Evolutionary conservation across 2,113 vertebrate species (phyloP).

Genomic region (Gallinago paraguaiae): DNA sequence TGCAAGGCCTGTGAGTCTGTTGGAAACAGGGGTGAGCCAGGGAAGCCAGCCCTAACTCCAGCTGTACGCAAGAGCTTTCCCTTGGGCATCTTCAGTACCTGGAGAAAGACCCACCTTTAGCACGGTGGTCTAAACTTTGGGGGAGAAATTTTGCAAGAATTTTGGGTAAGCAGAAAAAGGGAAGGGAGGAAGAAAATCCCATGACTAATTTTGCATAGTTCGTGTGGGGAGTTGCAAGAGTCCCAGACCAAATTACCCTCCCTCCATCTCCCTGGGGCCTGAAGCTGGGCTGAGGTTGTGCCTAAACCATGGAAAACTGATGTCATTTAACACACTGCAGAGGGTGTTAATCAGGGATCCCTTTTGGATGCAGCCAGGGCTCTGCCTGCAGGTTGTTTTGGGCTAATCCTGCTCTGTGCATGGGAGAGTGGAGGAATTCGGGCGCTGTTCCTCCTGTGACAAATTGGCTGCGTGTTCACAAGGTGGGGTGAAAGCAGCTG

Average conservation of each 20-base stretch:
- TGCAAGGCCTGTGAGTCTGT: background rate
- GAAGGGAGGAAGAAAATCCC: accelerated
- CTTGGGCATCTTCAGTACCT: accelerated
- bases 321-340: background rate
- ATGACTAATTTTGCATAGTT: background rate
- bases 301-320: background rate
- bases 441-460: background rate
- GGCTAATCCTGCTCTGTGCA: background rate
- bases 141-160: background rate
- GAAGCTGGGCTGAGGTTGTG: background rate
- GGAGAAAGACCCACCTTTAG: background rate
- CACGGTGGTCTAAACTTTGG: background rate
- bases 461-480: accelerated
- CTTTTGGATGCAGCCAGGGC: background rate
- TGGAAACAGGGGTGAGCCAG: accelerated
- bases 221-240: background rate
- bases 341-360: background rate
- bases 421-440: background rate
- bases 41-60: background rate
- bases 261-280: accelerated
- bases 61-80: background rate
- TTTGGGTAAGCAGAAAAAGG: background rate
- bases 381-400: background rate
- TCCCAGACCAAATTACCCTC: background rate
- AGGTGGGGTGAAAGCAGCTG: background rate